Evolutionary conservation across 1,140 invertebrate genomes (phyloP).

Genomic region (Dreissena polymorpha): DNA sequence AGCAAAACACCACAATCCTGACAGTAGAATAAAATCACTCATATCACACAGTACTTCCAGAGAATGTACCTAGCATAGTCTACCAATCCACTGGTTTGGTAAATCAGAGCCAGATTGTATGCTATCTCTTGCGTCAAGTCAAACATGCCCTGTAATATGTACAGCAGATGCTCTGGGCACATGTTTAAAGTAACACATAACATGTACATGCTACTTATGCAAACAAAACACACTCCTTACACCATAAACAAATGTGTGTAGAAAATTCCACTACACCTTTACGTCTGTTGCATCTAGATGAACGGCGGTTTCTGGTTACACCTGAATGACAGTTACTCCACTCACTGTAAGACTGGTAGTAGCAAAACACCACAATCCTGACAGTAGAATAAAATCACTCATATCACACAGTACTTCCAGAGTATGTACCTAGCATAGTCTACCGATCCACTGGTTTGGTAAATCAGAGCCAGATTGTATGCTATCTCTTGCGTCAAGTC

Average conservation of each 20-base stretch:
- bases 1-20: no score
- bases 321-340: no score
- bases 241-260: no score
- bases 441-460: conserved; percentile 74
- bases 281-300: no score
- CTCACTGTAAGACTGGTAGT: no score
- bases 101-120: conserved; percentile 79
- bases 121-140: conserved; percentile 73
- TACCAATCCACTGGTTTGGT: conserved; percentile 74
- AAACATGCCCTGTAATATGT: conserved; percentile 66
- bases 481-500: conserved; percentile 73
- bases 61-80: conserved; percentile 73
- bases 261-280: no score
- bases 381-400: conserved; percentile 14
- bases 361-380: no score
- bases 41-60: conserved; percentile 77
- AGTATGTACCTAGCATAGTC: conserved; percentile 73
- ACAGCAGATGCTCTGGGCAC: no score
- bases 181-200: no score
- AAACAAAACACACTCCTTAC: no score
- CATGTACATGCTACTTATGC: no score
- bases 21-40: conserved; percentile 14
- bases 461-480: conserved; percentile 79
- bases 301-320: neutral
- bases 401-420: conserved; percentile 77